Conservation (phyloP, 2,888 invertebrate genomes). For the Cantharis rustica region DNA sequence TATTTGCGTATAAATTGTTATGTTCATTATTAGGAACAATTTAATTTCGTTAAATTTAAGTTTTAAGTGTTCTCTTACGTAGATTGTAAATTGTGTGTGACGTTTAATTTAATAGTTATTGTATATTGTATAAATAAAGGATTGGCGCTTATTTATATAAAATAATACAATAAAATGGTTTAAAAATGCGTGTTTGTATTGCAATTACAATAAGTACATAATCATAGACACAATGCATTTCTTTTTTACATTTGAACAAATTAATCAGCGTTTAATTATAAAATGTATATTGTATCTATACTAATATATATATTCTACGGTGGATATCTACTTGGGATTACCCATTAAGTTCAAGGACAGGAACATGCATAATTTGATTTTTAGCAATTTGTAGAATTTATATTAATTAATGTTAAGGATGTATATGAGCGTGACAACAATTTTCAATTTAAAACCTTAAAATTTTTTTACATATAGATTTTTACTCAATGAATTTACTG, state of each 20-base stretch:
- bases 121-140: neutral
- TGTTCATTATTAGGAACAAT: neutral
- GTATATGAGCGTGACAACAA: no score
- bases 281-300: neutral
- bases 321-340: neutral
- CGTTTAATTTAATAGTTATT: conserved; percentile 3
- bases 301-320: no score
- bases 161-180: neutral
- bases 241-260: neutral
- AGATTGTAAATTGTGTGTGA: neutral
- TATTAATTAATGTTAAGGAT: no score
- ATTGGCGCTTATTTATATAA: neutral
- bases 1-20: neutral
- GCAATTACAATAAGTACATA: neutral
- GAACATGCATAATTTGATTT: neutral
- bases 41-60: conserved; percentile 1
- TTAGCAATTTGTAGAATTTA: neutral
- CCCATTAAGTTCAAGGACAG: neutral
- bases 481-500: no score
- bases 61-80: conserved; percentile 1
- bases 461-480: no score
- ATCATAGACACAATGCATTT: neutral
- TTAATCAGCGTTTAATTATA: neutral
- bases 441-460: no score
- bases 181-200: neutral